Evolutionary conservation across 2,797 vertebrate species (phyloP), one percentile per base, ranked within the genome.

Genomic region (Linurgus olivaceus): DNA sequence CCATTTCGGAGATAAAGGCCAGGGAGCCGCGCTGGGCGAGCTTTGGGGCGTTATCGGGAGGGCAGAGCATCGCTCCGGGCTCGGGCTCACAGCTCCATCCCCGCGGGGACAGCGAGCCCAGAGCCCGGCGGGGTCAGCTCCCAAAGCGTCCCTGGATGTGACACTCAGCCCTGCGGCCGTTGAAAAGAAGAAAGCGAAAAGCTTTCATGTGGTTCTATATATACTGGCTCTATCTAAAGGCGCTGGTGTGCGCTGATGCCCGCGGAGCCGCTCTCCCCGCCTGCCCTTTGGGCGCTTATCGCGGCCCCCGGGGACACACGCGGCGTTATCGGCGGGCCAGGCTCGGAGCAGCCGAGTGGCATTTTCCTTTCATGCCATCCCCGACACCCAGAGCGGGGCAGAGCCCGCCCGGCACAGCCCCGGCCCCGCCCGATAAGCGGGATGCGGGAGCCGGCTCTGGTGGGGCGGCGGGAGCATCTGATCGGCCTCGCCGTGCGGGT

Each of bases 251-350:
- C 12, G 77, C 97, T 97, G 97, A 98, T 97, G 95, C 94, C 96
- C 50, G 65, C 87, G 48, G 95, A 94, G 98, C 73, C 95, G 97
- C 97, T 96, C 96, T 97, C 98, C 98, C 98, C 98, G 98, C 98
- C 98, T 98, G 98, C 98, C 98, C 98, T 98, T 96, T 97, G 98
- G 97, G 98, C 97, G 97, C 98, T 99, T 99, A 99, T 99, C 99
- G 93, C 96, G 71, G 98, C 97, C 98, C 98, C 97, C 98, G 96
- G 98, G 97, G 98, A 98, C 98, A 77, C 96, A 97, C 97, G 98
- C 96, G 95, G 97, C 97, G 89, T 98, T 99, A 99, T 99, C 99
- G 97, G 93, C 96, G 83, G 92, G 92, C 96, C 73, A 54, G 95
- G 94, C 97, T 95, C 96, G 38, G 81, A 86, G 90, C 88, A 93